Base-by-base conservation (phyloP, 2,888 invertebrate species). In the Drosophila paramelanica region DNA sequence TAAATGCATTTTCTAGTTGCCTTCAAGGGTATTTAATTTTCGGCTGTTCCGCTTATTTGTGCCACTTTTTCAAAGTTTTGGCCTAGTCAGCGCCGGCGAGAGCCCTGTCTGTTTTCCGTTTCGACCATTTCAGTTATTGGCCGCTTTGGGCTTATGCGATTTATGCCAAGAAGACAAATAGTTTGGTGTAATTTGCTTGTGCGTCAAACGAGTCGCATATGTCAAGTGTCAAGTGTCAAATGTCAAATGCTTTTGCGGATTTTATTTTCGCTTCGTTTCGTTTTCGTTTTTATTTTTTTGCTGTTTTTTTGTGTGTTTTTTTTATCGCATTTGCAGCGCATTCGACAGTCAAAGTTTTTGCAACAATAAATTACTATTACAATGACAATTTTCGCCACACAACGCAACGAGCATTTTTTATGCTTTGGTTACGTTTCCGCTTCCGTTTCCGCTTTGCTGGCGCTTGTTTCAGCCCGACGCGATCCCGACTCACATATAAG, bases 281-380 rank as follows among this genome's bases (percentile, higher is more conserved):
- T 57, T 45, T 51, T 61, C 4, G 7, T 14, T 39, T 51, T 11
- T 36, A 25, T 10, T 38, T 38, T 49, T 38, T 53, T 55, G 17
- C 17, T 17, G 17, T 17, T 17, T 17, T 17, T 17, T 17, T 17
- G 17, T 17, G 17, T 17, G 0, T 17, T 17, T 17, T 49, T 38
- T 53, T 55, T 33, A 13, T 33, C 56, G 25, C 53, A 23, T 43
- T 14, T 31, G 31, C 31, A 31, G 31, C 56, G 59, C 53, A 46
- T 65, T 61, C 60, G 53, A 47, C 61, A 51, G 72, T 59, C 62
- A 67, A 82, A 79, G 58, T 58, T 80, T 84, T 83, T 80, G 51
- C 69, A 67, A 77, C 87, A 80, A 83, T 83, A 83, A 83, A 88
- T 83, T 88, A 83, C 88, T 77, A 83, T 88, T 88, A 81, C 82